phyloP scores from a whole-genome alignment of 2,113 vertebrate species.

The Oncorhynchus keta region DNA sequence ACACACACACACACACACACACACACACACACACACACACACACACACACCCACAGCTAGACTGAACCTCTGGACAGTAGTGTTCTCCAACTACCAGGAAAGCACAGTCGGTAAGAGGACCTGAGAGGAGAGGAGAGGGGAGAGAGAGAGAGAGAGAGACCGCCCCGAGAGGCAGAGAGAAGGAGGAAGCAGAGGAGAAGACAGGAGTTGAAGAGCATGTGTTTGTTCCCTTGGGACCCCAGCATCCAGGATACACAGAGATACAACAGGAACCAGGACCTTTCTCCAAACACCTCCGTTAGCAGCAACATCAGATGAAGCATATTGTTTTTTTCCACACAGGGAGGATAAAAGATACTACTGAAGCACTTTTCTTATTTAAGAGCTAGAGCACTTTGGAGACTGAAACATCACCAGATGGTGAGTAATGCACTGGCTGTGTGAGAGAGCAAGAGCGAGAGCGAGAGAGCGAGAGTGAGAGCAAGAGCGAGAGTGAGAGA shows the following conservation, averaged over 20 bases:
- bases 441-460: background rate
- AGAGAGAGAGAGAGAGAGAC: background rate
- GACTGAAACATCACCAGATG: background rate
- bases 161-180: background rate
- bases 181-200: background rate
- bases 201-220: background rate
- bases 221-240: background rate
- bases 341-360: too few relatives aligned
- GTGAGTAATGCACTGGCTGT: background rate
- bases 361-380: too few relatives aligned
- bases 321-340: too few relatives aligned
- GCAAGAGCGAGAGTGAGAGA: background rate
- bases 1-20: conserved; percentile 3
- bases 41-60: background rate
- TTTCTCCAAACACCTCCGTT: too few relatives aligned
- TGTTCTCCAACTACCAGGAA: background rate
- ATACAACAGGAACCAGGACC: too few relatives aligned
- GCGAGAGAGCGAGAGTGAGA: background rate
- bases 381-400: background rate
- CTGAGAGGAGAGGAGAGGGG: background rate
- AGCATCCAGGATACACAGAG: background rate
- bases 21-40: conserved; percentile 3
- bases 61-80: background rate
- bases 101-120: background rate
- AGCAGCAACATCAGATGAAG: too few relatives aligned